A percentile compares a stretch with the other conserved stretches of the same genome.
Evolutionary conservation across 2,888 invertebrate species (phyloP).

Genomic region (Lochmaea capreae): DNA sequence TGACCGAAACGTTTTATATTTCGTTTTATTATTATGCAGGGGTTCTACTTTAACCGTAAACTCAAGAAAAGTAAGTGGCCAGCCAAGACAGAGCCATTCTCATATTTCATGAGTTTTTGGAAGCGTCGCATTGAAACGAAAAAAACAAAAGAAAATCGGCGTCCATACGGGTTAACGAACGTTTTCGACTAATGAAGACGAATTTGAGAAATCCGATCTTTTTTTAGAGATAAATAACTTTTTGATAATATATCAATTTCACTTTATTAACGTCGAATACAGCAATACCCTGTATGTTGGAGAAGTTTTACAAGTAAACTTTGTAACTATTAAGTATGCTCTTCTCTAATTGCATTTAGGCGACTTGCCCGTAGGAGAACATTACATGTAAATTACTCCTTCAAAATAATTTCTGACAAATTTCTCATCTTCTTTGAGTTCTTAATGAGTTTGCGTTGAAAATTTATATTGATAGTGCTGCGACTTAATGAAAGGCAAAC

Average conservation of each 20-base stretch:
- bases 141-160: slow-evolving; percentile 12
- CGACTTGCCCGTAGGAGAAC: not conserved
- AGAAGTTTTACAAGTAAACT: not conserved
- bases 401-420: slow-evolving; percentile 12
- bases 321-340: slow-evolving; percentile 8
- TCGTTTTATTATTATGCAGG: not conserved
- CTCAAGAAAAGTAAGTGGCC: slow-evolving; percentile 8
- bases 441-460: slow-evolving; percentile 10
- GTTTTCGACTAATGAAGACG: slow-evolving; percentile 4
- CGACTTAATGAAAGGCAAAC: slow-evolving; percentile 10
- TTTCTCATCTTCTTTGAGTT: slow-evolving; percentile 15
- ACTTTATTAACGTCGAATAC: too few species aligned
- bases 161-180: slow-evolving; percentile 3
- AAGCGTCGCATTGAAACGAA: slow-evolving; percentile 12
- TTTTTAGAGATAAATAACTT: not conserved
- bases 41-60: not conserved
- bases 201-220: slow-evolving; percentile 12
- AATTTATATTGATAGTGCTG: slow-evolving; percentile 22
- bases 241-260: too few species aligned
- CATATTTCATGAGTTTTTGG: slow-evolving; percentile 10
- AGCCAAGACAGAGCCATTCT: slow-evolving; percentile 8
- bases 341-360: not conserved
- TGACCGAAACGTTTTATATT: not conserved
- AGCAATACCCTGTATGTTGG: too few species aligned
- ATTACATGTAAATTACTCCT: slow-evolving; percentile 19